A percentile compares a stretch with the other conserved stretches of the same genome.
These are phyloP conservation scores for Plagiodera versicolora DNA, from an alignment of 2,888 invertebrate genomes.

Conservation along the genomic window DNA sequence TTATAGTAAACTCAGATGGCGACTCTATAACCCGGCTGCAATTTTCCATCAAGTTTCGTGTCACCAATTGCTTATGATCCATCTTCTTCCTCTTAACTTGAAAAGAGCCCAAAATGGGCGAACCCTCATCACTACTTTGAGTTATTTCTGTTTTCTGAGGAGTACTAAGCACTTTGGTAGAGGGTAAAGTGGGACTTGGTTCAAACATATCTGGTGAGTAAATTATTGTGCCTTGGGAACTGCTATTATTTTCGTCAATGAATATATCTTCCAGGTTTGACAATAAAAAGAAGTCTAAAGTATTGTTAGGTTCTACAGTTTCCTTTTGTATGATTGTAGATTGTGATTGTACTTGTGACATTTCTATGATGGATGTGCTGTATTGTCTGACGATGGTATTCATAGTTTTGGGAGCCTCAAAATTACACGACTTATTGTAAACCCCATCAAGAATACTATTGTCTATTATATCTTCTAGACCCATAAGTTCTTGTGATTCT, in stretches of 20 bases:
- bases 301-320: conserved; percentile 7
- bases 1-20: conserved; percentile 15
- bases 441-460: conserved; percentile 17
- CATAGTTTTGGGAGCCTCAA: conserved; percentile 40
- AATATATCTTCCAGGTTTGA: conserved; percentile 34
- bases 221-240: conserved; percentile 36
- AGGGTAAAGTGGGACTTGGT: not conserved
- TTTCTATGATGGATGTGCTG: conserved; percentile 26
- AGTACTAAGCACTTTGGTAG: not conserved
- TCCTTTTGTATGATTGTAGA: not conserved
- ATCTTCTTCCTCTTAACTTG: conserved; percentile 12
- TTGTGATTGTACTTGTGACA: not conserved
- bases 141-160: not conserved
- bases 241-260: conserved; percentile 3
- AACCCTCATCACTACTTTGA: conserved; percentile 18
- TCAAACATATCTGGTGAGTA: conserved; percentile 34
- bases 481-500: conserved; percentile 27
- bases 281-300: conserved; percentile 40
- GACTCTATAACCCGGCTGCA: not conserved
- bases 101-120: conserved; percentile 28
- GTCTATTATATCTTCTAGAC: conserved; percentile 21
- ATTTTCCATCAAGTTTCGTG: conserved; percentile 1
- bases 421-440: conserved; percentile 34
- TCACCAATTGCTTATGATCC: not conserved
- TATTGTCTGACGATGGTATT: conserved; percentile 33